Evolutionary conservation across 2,888 invertebrate species (phyloP).

Genomic region (Hydrotaea diabolus): DNA sequence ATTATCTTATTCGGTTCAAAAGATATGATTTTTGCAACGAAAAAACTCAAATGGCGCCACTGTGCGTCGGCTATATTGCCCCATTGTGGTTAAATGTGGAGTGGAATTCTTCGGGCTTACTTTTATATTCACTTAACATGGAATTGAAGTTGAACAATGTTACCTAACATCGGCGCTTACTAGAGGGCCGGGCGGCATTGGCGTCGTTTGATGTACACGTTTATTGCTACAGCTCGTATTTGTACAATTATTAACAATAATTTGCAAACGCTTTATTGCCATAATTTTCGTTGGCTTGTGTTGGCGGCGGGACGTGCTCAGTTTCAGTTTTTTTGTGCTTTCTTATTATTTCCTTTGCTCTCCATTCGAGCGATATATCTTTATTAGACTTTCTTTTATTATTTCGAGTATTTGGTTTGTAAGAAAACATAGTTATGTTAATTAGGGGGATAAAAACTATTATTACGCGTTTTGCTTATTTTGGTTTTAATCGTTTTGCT

Average conservation of each 20-base stretch:
- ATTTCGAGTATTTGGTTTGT: not conserved
- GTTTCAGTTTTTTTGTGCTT: not conserved
- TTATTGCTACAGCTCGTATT: constrained; percentile 31
- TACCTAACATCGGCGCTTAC: not conserved
- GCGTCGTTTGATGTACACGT: not conserved
- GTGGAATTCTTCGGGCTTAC: constrained; percentile 12
- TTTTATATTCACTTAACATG: constrained; percentile 51
- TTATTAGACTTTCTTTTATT: constrained; percentile 14
- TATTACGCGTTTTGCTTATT: not conserved
- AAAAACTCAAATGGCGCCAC: no score
- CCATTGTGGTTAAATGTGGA: constrained; percentile 18
- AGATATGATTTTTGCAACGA: no score
- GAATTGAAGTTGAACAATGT: not conserved
- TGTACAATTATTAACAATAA: constrained; percentile 42
- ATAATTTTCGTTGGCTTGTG: not conserved
- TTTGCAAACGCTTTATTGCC: constrained; percentile 39
- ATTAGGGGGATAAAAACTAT: constrained; percentile 3
- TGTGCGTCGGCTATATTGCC: constrained; percentile 26
- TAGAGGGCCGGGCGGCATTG: not conserved
- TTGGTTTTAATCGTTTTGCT: not conserved
- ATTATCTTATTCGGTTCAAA: no score
- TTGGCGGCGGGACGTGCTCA: not conserved
- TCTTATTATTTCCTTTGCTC: not conserved
- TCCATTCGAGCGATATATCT: not conserved
- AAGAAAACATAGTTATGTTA: constrained; percentile 9